Evolutionary conservation across 2,113 vertebrate species (phyloP).

Genomic region (Peromyscus leucopus): DNA sequence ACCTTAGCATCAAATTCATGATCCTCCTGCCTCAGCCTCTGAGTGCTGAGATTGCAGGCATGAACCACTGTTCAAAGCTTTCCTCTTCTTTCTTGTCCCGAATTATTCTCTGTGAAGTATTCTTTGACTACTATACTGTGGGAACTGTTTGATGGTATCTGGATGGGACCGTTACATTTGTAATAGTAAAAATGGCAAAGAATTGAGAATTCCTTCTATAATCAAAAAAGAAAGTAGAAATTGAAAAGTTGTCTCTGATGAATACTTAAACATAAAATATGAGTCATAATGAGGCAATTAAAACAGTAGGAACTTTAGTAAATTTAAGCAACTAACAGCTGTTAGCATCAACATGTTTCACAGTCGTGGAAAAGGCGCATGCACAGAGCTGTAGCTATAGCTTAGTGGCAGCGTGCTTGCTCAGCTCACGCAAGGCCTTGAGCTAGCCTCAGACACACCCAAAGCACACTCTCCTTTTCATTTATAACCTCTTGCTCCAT

Average conservation of each 20-base stretch:
- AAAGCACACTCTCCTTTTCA: background rate
- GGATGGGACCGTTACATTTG: conserved; percentile 13
- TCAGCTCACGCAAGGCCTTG: background rate
- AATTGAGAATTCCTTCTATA: conserved; percentile 16
- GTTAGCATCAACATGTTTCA: background rate
- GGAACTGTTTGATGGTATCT: conserved; percentile 61
- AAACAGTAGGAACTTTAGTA: conserved; percentile 47
- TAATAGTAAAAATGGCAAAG: conserved; percentile 47
- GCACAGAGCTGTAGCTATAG: background rate
- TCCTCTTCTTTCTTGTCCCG: conserved; percentile 57
- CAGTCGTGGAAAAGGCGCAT: background rate
- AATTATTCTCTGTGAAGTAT: conserved; percentile 58
- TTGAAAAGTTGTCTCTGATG: background rate
- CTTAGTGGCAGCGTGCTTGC: background rate
- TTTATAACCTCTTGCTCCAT: background rate
- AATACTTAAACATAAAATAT: conserved; percentile 55
- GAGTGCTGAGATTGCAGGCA: background rate
- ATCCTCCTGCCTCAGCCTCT: background rate
- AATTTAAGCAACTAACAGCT: conserved; percentile 42
- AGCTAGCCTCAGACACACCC: background rate
- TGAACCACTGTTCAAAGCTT: background rate
- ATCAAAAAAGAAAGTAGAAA: conserved; percentile 16
- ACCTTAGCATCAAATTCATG: background rate
- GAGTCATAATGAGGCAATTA: background rate
- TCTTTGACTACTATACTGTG: conserved; percentile 38